These are phyloP conservation scores for Macrobrachium rosenbergii DNA, from an alignment of 1,140 invertebrate species.

Conservation along the genomic window DNA sequence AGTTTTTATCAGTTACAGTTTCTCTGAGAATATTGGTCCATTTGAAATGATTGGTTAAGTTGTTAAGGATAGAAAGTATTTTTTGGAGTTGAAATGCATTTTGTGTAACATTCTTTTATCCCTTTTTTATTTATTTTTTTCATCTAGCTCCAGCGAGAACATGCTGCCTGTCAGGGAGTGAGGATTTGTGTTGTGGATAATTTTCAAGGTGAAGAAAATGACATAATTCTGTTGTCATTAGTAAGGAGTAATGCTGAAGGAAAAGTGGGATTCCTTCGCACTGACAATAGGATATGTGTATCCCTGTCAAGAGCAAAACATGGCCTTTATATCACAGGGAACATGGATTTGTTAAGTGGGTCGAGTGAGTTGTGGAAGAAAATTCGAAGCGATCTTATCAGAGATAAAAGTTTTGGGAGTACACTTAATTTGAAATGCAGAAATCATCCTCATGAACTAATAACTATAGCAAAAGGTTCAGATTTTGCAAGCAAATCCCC, in stretches of 20 bases:
- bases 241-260: conserved; percentile 80
- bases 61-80: too few relatives aligned
- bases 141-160: conserved; percentile 30
- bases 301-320: conserved; percentile 85
- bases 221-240: conserved; percentile 86
- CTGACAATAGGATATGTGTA: conserved; percentile 85
- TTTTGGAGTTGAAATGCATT: too few relatives aligned
- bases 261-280: conserved; percentile 83
- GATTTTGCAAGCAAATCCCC: conserved; percentile 72
- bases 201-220: conserved; percentile 88
- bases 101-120: background rate
- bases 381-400: conserved; percentile 67
- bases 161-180: conserved; percentile 34
- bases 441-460: conserved; percentile 69
- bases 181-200: conserved; percentile 82
- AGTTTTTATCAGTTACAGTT: too few relatives aligned
- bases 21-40: too few relatives aligned
- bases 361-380: conserved; percentile 71
- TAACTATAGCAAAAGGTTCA: conserved; percentile 62
- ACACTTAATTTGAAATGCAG: conserved; percentile 70
- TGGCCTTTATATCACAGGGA: conserved; percentile 80
- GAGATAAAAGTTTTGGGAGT: conserved; percentile 65
- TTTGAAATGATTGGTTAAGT: too few relatives aligned
- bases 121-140: background rate
- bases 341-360: conserved; percentile 69